Evolutionary conservation across 64 coral and sea anemone genomes (phyloP).

Genomic region (Acropora tenuis): DNA sequence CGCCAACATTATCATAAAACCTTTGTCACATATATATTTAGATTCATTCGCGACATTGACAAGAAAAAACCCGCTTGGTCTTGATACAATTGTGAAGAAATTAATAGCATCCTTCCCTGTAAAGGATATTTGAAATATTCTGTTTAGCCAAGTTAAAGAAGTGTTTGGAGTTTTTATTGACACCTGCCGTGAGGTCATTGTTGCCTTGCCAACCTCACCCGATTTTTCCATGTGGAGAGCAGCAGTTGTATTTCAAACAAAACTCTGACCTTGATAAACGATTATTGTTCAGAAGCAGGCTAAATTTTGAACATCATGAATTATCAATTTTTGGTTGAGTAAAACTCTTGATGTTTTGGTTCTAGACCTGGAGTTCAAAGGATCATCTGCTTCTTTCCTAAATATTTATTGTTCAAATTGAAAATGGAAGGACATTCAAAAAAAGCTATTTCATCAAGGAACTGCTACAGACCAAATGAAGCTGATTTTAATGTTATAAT

Average conservation of each 20-base stretch:
- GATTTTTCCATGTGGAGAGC: neutral
- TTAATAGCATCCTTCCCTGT: neutral
- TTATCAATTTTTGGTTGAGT: neutral
- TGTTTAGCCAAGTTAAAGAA: slow-evolving; percentile 4
- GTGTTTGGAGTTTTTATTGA: neutral
- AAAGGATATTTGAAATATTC: neutral
- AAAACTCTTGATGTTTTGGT: neutral
- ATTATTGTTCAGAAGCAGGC: neutral
- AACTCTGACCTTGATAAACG: neutral
- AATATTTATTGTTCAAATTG: neutral
- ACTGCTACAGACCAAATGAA: neutral
- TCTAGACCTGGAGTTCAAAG: neutral
- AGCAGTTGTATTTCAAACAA: neutral
- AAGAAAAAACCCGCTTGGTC: no score
- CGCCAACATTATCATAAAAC: neutral
- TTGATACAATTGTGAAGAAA: neutral
- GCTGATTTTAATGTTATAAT: slow-evolving; percentile 5
- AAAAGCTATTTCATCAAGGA: neutral
- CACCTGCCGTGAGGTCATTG: slow-evolving; percentile 23
- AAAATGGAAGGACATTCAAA: neutral
- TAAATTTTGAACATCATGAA: neutral
- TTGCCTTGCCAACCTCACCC: slow-evolving; percentile 11
- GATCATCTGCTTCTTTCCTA: neutral
- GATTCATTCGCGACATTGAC: neutral
- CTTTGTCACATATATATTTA: neutral